Base-by-base conservation (phyloP, 2,797 vertebrate species). In the Enteromius mattozi region DNA sequence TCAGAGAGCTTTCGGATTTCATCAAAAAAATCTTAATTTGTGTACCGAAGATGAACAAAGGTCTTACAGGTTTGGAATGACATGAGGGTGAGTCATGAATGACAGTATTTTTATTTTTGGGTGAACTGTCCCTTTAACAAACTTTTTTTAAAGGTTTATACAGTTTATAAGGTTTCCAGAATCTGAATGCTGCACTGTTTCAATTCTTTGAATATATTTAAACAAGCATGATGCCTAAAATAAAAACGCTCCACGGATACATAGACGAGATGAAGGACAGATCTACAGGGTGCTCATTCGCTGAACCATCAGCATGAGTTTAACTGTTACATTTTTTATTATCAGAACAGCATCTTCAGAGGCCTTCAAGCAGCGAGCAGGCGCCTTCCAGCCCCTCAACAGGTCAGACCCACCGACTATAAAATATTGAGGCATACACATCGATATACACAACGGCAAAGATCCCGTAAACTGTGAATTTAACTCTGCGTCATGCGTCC, bases 371-470 rank as follows among this genome's bases (percentile, higher is more conserved):
- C 94, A 94, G 79, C 92, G 94, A 72, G 91, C 91, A 5, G 94
- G 95, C 89, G 92, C 94, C 71, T 96, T 96, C 93, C 95, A 96
- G 89, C 93, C 93, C 35, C 94, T 95, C 42, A 94, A 91, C 92
- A 95, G 95, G 95, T 96, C 90, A 49, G 85, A 35, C 35, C n/a
- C 77, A 63, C 24, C 1, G 69, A 81, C 81, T 40, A 45, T 14
- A n/a, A 51, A 78, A 80, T 75, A 77, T 47, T 72, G 16, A 79
- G 49, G 4, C 80, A 75, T 61, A 54, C 35, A 68, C 24, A 49
- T 51, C 16, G 16, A 68, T 71, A 40, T 51, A 80, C 61, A 68
- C 19, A 45, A 33, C 30, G 27, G 47, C 47, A 78, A 56, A 51
- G 51, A 82, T 54, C n/a, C 90, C 81, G 84, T 86, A 86, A 92